Percentiles rank a stretch among this genome's conserved stretches.
Evolutionary conservation across 2,797 vertebrate species (phyloP).

Genomic region (Rhinichthys osculus): DNA sequence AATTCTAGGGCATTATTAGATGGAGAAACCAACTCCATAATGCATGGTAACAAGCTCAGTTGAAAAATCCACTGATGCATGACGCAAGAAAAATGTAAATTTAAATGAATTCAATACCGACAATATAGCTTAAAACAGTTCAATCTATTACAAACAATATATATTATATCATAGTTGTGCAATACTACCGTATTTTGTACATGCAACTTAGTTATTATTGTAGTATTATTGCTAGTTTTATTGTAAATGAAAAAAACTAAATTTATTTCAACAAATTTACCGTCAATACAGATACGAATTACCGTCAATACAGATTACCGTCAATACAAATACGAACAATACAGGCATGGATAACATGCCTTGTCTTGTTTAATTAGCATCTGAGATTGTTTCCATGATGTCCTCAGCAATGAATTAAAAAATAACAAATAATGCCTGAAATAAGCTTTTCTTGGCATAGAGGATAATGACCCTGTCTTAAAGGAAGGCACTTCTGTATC

Average conservation of each 20-base stretch:
- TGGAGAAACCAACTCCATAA: background rate
- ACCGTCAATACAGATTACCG: background rate
- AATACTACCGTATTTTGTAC: background rate
- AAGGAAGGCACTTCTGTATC: background rate
- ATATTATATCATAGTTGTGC: background rate
- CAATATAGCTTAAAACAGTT: background rate
- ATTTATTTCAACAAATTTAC: background rate
- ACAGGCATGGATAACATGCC: background rate
- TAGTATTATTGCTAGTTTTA: background rate
- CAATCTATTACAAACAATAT: background rate
- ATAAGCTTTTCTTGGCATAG: constrained; percentile 35
- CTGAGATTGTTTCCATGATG: constrained; percentile 14
- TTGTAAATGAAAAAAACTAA: background rate
- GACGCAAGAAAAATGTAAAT: background rate
- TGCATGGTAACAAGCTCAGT: background rate
- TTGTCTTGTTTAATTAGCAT: background rate
- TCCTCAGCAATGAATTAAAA: background rate
- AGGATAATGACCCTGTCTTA: constrained; percentile 3
- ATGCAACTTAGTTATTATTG: background rate
- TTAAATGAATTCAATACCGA: background rate
- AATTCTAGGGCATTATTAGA: background rate
- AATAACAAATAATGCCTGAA: background rate
- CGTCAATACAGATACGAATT: background rate
- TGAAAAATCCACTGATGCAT: background rate
- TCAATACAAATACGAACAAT: background rate